Percentiles rank a stretch among this genome's conserved stretches.
Conservation (phyloP, 2,113 vertebrate species). For the Alligator sinensis region DNA sequence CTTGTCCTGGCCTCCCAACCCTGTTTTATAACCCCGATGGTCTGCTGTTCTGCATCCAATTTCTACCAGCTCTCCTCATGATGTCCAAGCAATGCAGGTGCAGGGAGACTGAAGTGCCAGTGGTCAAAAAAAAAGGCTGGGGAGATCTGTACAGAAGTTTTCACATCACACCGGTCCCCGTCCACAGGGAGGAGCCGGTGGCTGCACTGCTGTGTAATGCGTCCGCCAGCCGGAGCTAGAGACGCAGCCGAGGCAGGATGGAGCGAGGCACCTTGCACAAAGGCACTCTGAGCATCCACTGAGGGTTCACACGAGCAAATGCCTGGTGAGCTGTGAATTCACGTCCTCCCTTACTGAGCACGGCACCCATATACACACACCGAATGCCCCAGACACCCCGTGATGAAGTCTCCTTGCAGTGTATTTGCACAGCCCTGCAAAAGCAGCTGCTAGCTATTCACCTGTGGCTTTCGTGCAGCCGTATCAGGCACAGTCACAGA, state of each 20-base stretch:
- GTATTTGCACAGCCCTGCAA: neutral
- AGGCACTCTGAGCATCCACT: neutral
- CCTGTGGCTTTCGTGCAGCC: neutral
- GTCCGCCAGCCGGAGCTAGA: constrained; percentile 43
- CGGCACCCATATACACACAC: too few species aligned
- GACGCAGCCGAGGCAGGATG: neutral
- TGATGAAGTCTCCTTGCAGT: neutral
- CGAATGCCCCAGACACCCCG: neutral
- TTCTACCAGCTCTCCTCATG: too few species aligned
- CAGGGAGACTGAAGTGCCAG: neutral
- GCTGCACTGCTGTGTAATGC: neutral
- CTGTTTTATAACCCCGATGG: too few species aligned
- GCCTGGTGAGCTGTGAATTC: too few species aligned
- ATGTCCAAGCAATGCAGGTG: too few species aligned
- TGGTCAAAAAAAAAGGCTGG: neutral
- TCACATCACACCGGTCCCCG: neutral
- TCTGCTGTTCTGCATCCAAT: too few species aligned
- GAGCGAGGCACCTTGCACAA: constrained; percentile 6
- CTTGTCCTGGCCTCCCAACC: too few species aligned
- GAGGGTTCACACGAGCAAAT: too few species aligned
- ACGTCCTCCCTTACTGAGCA: too few species aligned
- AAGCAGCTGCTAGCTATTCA: neutral
- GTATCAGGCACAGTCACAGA: neutral
- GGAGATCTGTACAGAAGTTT: constrained; percentile 44
- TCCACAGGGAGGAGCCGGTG: neutral